Percentiles rank a stretch among this genome's conserved stretches.
Evolutionary conservation across 2,797 vertebrate genomes (phyloP).

Genomic region (Tarsius wallacei): DNA sequence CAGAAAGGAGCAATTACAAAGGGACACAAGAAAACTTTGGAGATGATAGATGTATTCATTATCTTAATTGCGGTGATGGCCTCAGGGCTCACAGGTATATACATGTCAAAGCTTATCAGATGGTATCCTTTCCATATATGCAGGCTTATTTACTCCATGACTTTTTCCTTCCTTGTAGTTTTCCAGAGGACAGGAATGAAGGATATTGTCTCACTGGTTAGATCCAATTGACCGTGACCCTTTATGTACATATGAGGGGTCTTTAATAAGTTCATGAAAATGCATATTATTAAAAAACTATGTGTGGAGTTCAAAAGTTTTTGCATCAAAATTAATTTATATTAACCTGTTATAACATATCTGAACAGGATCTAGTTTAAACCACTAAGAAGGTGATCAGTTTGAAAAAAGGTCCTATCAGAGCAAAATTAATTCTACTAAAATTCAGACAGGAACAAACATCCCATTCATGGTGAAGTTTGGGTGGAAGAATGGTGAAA

Average conservation of each 20-base stretch:
- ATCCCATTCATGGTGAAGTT: background rate
- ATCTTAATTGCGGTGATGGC: too few relatives aligned
- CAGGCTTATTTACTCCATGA: background rate
- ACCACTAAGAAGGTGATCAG: background rate
- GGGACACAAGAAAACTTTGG: background rate
- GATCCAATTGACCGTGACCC: background rate
- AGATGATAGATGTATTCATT: background rate
- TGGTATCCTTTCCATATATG: background rate
- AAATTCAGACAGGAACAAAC: background rate
- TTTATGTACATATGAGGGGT: background rate
- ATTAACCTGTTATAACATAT: background rate
- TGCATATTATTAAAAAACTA: background rate
- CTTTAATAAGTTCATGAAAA: background rate
- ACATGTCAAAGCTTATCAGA: background rate
- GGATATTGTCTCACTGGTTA: background rate
- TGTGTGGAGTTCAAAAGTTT: background rate
- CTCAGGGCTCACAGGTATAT: background rate
- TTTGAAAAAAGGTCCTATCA: background rate
- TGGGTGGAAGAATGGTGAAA: background rate
- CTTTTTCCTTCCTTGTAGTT: background rate
- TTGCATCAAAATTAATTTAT: background rate
- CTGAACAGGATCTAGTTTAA: background rate
- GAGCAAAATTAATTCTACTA: background rate
- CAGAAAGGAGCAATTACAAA: background rate
- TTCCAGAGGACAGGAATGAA: background rate